Evolutionary conservation across 2,113 vertebrate species (phyloP).

Genomic region (cattle (Bos taurus)): ARS-UCD2.0 NC_037349.1:38203001-38203500

Average conservation of each 20-base stretch:
- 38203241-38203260: conserved; percentile 59
- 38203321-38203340: background rate
- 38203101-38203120: background rate
- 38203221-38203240: conserved; percentile 42
- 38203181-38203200: conserved; percentile 15
- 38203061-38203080: background rate
- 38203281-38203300: conserved; percentile 31
- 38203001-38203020: background rate
- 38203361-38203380: background rate
- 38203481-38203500: background rate
- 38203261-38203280: background rate
- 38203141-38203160: conserved; percentile 30
- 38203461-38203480: background rate
- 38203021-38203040: background rate
- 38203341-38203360: background rate
- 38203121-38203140: conserved; percentile 37
- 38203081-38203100: background rate
- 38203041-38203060: background rate
- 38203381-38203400: background rate
- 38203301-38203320: conserved; percentile 7
- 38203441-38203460: background rate
- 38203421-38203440: background rate
- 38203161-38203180: conserved; percentile 13
- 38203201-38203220: conserved; percentile 55
- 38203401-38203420: background rate